These are phyloP conservation scores for Cheiracanthium punctorium DNA, from an alignment of 2,888 invertebrate species.

Conservation along the genomic window DNA sequence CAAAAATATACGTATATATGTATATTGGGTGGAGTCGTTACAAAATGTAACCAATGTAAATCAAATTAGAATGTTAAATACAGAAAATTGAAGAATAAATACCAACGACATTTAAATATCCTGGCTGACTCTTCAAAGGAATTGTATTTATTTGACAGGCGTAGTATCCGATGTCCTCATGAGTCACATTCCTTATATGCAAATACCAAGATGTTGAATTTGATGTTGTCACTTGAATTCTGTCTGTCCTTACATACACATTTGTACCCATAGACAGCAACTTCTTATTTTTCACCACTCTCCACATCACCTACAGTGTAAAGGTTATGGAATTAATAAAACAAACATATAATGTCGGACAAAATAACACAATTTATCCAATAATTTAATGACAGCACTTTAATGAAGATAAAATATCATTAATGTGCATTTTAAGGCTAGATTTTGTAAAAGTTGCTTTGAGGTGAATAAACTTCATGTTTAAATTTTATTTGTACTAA, in stretches of 20 bases:
- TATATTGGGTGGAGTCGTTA: no score
- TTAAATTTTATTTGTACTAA: no score
- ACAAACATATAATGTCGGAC: no score
- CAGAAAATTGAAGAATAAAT: conserved; percentile 5
- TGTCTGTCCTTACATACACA: conserved; percentile 92
- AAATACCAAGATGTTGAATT: conserved; percentile 70
- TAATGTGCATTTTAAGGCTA: no score
- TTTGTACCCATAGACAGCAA: conserved; percentile 93
- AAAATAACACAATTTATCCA: no score
- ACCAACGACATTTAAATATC: conserved; percentile 72
- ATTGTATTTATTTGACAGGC: conserved; percentile 79
- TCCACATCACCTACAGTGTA: conserved; percentile 94
- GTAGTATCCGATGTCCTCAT: conserved; percentile 92
- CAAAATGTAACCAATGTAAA: no score
- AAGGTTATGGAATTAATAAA: no score
- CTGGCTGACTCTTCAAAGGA: conserved; percentile 72
- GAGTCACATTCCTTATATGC: conserved; percentile 75
- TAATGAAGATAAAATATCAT: no score
- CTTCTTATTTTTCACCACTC: conserved; percentile 92
- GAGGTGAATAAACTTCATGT: no score
- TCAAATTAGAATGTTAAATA: not conserved
- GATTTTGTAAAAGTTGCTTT: no score
- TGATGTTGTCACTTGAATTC: conserved; percentile 90
- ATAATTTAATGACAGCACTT: no score
- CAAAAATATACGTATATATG: no score